Evolutionary conservation across 2,797 vertebrate species (phyloP).

Genomic region (Syngnathus rostellatus): DNA sequence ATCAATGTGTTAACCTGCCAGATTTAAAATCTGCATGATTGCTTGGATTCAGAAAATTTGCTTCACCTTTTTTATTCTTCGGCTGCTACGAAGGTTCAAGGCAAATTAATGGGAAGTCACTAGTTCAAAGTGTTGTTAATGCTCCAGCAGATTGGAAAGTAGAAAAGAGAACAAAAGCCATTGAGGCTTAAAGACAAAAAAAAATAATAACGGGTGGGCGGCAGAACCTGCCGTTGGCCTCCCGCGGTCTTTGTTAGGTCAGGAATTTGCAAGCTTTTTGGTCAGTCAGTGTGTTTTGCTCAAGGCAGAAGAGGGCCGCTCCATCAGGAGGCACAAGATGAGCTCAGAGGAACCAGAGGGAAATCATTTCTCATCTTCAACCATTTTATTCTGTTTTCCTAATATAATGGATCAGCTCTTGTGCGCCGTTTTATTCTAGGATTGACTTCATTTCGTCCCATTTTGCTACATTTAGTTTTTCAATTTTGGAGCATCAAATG

Average conservation of each 20-base stretch:
- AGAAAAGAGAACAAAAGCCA: constrained; percentile 34
- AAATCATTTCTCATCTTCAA: too few relatives aligned
- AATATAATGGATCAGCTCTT: background rate
- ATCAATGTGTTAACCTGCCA: constrained; percentile 54
- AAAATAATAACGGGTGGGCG: constrained; percentile 1
- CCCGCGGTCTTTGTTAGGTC: constrained; percentile 17
- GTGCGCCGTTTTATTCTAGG: background rate
- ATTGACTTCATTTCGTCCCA: background rate
- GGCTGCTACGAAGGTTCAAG: constrained; percentile 42
- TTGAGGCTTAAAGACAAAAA: constrained; percentile 31
- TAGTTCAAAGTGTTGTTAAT: too few relatives aligned
- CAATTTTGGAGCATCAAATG: too few relatives aligned
- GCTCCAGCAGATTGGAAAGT: too few relatives aligned
- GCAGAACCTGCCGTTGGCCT: constrained; percentile 28
- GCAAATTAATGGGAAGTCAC: constrained; percentile 20
- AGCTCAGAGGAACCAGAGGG: constrained; percentile 5
- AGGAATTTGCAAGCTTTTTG: constrained; percentile 16
- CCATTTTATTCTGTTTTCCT: background rate
- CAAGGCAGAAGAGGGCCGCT: constrained; percentile 9
- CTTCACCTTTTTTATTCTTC: too few relatives aligned
- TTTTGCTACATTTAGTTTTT: background rate
- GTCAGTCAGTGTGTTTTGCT: constrained; percentile 20
- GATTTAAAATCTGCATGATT: constrained; percentile 43
- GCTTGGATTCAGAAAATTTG: constrained; percentile 8
- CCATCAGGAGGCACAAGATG: constrained; percentile 23